Conservation (phyloP, 2,113 vertebrate genomes). For the Myotis brandtii region DNA sequence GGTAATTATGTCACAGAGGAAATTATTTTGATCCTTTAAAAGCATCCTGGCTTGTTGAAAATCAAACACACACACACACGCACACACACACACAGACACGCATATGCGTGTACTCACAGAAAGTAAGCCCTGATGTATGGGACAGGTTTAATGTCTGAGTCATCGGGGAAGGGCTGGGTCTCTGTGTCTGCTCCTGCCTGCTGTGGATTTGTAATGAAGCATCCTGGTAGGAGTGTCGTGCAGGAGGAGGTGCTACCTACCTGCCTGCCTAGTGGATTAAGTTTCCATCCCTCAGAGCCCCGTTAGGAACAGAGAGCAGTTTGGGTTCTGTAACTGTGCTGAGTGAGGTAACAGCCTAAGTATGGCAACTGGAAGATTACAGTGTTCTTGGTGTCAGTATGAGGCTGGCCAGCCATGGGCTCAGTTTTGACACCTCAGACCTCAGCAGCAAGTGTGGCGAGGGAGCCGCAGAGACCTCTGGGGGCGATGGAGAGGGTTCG, state of each 20-base stretch:
- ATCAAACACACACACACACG: not conserved
- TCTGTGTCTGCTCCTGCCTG: not conserved
- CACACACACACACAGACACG: not conserved
- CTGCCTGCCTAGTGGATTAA: not conserved
- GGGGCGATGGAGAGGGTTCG: not conserved
- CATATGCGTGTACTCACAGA: not conserved
- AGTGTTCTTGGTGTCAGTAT: not conserved
- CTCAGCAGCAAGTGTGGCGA: not conserved
- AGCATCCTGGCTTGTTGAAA: not conserved
- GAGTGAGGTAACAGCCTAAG: not conserved
- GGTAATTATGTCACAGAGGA: not conserved
- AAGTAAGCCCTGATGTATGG: not conserved
- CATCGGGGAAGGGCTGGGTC: not conserved
- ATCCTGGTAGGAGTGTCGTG: fast-evolving
- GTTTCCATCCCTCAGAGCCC: not conserved
- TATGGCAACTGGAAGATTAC: not conserved
- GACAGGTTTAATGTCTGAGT: not conserved
- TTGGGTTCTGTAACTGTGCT: not conserved
- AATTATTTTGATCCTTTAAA: constrained; percentile 26
- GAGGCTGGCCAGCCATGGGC: not conserved
- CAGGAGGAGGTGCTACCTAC: no score
- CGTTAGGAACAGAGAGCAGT: not conserved
- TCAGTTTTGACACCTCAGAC: not conserved
- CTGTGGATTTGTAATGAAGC: no score
- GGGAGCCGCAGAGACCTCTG: not conserved